Evolutionary conservation across 2,113 vertebrate genomes (phyloP).

Genomic region (Sinocyclocheilus maitianheensis): DNA sequence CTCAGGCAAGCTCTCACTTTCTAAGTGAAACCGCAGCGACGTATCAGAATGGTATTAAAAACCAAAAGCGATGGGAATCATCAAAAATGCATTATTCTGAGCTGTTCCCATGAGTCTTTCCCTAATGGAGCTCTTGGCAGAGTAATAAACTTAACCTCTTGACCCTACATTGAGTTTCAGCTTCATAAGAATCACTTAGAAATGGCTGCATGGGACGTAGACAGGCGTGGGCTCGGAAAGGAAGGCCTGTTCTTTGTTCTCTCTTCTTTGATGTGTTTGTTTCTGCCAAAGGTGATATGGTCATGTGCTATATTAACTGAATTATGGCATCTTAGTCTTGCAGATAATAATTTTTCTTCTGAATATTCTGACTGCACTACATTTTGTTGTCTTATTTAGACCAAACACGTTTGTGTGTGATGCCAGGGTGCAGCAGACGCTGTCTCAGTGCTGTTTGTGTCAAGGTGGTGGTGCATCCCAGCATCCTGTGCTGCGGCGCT

Average conservation of each 20-base stretch:
- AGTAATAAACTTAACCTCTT: constrained; percentile 58
- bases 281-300: background rate
- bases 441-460: background rate
- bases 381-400: constrained; percentile 4
- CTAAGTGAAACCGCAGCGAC: constrained; percentile 44
- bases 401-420: constrained; percentile 16
- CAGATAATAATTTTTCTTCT: background rate
- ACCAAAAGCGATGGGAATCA: constrained; percentile 48
- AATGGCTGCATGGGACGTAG: constrained; percentile 6
- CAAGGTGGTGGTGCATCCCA: constrained; percentile 62
- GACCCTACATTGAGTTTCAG: constrained; percentile 52
- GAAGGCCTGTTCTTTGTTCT: constrained; percentile 28
- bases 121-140: constrained; percentile 60
- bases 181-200: constrained; percentile 47
- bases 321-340: background rate
- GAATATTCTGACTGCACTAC: background rate
- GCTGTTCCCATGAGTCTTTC: constrained; percentile 50
- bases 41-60: constrained; percentile 55
- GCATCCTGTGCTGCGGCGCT: constrained; percentile 72
- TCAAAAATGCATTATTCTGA: constrained; percentile 50
- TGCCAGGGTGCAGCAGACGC: constrained; percentile 59
- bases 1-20: constrained; percentile 42
- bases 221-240: background rate
- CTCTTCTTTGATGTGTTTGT: constrained; percentile 4
- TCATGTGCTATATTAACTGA: constrained; percentile 4